Evolutionary conservation across 2,888 invertebrate genomes (phyloP).

Genomic region (Drosophila kuntzei): DNA sequence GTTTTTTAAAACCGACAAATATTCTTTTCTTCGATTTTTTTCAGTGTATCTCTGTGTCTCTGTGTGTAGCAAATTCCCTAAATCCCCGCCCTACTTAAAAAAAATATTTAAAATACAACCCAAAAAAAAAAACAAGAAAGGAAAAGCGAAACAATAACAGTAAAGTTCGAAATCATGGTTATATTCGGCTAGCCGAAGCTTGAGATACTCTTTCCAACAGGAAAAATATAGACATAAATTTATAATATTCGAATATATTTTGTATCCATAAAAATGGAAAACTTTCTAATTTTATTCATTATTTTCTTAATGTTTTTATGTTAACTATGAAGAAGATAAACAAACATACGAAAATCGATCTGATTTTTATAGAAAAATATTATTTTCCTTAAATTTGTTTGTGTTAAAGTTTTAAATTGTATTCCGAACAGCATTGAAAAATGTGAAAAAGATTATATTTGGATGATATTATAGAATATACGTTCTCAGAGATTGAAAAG

Average conservation of each 20-base stretch:
- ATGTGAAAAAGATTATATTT: background rate
- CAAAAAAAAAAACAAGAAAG: conserved; percentile 4
- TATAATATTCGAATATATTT: background rate
- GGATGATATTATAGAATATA: background rate
- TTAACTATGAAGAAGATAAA: no score
- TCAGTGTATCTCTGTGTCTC: conserved; percentile 80
- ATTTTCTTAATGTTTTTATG: no score
- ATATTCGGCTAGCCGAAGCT: conserved; percentile 43
- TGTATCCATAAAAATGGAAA: background rate
- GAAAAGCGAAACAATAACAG: conserved; percentile 10
- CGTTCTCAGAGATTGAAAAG: conserved; percentile 4
- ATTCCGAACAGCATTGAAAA: background rate
- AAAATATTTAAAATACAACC: conserved; percentile 20
- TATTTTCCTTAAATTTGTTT: no score
- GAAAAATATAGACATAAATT: background rate
- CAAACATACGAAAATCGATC: no score
- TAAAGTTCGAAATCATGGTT: conserved; percentile 1
- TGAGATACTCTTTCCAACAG: conserved; percentile 18
- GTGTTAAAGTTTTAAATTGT: no score
- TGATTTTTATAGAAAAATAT: no score
- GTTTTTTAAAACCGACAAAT: conserved; percentile 63
- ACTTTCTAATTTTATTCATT: background rate
- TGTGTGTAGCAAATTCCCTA: conserved; percentile 72
- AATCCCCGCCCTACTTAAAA: conserved; percentile 54
- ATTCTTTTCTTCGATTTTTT: conserved; percentile 77